Evolutionary conservation across 2,113 vertebrate species (phyloP).

Genomic region (Elgaria multicarinata): DNA sequence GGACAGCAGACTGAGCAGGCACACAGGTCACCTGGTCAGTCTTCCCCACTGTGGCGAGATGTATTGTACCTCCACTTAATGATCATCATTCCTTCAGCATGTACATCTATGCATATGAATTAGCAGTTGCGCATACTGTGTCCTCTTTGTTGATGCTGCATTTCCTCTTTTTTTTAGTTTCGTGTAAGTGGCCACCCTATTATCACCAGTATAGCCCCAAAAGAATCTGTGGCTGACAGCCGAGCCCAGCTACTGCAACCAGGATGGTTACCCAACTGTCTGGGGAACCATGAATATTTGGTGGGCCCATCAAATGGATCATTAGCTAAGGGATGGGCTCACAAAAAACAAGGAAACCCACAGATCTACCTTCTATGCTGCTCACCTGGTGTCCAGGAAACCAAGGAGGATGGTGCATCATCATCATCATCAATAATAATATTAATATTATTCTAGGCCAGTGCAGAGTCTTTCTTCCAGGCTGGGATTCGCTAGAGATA

Average conservation of each 20-base stretch:
- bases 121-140: too few species aligned
- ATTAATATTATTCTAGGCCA: too few species aligned
- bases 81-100: too few species aligned
- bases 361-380: not conserved
- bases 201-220: constrained; percentile 18
- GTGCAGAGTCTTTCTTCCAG: not conserved
- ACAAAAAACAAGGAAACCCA: not conserved
- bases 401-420: not conserved
- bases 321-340: not conserved
- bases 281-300: not conserved
- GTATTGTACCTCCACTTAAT: too few species aligned
- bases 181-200: too few species aligned
- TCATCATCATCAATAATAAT: too few species aligned
- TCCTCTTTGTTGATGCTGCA: too few species aligned
- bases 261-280: not conserved
- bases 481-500: not conserved
- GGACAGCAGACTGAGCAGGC: too few species aligned
- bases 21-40: too few species aligned
- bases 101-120: too few species aligned
- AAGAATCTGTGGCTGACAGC: constrained; percentile 35
- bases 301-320: not conserved
- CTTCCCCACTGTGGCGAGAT: too few species aligned
- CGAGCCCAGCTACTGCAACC: not conserved
- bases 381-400: not conserved
- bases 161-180: too few species aligned